Conservation (phyloP, 2,113 vertebrate genomes). For the Scomber scombrus region DNA sequence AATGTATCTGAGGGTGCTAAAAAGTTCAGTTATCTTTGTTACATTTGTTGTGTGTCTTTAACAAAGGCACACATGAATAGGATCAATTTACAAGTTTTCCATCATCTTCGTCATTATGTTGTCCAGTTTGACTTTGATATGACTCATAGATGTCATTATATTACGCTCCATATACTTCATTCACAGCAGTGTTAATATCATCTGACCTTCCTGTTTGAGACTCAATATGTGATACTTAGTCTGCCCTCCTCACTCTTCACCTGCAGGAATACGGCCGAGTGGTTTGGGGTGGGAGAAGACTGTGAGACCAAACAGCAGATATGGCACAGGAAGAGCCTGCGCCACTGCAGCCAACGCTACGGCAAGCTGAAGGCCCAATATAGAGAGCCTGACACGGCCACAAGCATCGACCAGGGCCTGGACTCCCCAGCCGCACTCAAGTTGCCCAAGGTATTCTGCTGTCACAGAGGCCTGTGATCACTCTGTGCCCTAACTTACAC, state of each 20-base stretch:
- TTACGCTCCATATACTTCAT: too few relatives aligned
- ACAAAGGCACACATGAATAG: neutral
- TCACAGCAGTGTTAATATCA: neutral
- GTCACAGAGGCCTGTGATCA: neutral
- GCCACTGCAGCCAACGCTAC: constrained; percentile 95
- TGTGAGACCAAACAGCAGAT: constrained; percentile 91
- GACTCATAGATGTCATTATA: too few relatives aligned
- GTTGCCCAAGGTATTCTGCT: constrained; percentile 90
- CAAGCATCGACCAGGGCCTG: constrained; percentile 88
- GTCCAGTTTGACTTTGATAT: neutral
- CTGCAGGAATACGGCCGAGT: constrained; percentile 91
- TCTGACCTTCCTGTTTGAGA: neutral
- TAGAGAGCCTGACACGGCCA: constrained; percentile 87
- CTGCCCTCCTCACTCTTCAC: neutral
- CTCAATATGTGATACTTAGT: neutral
- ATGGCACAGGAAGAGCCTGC: constrained; percentile 94
- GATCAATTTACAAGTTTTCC: neutral
- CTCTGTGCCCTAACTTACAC: neutral
- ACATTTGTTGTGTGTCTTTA: neutral
- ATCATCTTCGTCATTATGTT: too few relatives aligned
- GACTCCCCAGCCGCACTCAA: constrained; percentile 90
- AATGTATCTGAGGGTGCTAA: too few relatives aligned
- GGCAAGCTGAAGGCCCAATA: constrained; percentile 94
- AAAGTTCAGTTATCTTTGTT: too few relatives aligned
- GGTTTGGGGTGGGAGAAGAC: constrained; percentile 94